These are phyloP conservation scores for Smittia sp. DNA, from an alignment of 2,888 invertebrate genomes.

Conservation along the genomic window DNA sequence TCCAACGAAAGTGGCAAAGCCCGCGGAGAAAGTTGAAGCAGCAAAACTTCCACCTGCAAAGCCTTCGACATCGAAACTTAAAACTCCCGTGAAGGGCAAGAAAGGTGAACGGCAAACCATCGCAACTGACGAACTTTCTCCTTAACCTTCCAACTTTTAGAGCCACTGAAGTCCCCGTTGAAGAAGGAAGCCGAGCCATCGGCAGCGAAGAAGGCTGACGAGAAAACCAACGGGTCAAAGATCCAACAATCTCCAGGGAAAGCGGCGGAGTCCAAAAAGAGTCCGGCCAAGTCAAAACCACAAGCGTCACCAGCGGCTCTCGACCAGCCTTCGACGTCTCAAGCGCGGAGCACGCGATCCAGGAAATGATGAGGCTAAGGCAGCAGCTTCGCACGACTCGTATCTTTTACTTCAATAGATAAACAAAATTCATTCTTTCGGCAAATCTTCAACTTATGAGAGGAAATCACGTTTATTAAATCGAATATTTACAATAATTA, in stretches of 20 bases:
- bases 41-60: background rate
- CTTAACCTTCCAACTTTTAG: background rate
- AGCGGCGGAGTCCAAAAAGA: constrained; percentile 45
- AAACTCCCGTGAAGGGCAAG: background rate
- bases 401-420: background rate
- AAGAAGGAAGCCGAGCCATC: constrained; percentile 43
- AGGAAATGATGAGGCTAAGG: constrained; percentile 38
- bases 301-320: background rate
- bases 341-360: constrained; percentile 24
- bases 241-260: constrained; percentile 43
- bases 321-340: constrained; percentile 6
- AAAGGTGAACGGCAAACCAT: background rate
- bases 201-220: constrained; percentile 31
- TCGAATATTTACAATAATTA: constrained; percentile 12
- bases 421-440: constrained; percentile 27
- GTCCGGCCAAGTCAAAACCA: background rate
- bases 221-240: constrained; percentile 34
- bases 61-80: background rate
- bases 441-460: background rate
- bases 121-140: background rate
- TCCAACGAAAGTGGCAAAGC: constrained; percentile 42
- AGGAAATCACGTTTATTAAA: background rate
- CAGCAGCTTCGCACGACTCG: background rate
- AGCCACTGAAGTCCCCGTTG: constrained; percentile 40
- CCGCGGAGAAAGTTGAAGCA: constrained; percentile 19